phyloP scores from a whole-genome alignment of 2,888 invertebrate genomes.

The Saturnia pavonia region DNA sequence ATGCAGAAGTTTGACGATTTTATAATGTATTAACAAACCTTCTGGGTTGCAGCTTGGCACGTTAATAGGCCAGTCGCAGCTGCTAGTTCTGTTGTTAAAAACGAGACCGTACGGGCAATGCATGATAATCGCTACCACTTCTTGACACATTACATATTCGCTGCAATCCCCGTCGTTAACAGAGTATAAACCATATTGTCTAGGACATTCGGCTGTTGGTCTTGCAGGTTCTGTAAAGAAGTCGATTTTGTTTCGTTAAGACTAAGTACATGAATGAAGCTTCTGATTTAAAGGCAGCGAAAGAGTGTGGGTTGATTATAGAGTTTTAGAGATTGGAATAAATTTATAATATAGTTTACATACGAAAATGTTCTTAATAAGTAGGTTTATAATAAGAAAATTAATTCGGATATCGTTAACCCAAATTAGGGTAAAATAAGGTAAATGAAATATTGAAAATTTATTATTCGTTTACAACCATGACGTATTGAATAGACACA shows the following conservation, averaged over 20 bases:
- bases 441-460: too few relatives aligned
- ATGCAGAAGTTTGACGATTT: too few relatives aligned
- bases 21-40: conserved; percentile 41
- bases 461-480: too few relatives aligned
- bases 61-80: conserved; percentile 63
- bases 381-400: too few relatives aligned
- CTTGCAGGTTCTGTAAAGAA: conserved; percentile 30
- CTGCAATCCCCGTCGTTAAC: conserved; percentile 52
- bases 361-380: too few relatives aligned
- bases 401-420: too few relatives aligned
- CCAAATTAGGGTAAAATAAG: too few relatives aligned
- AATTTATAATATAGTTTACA: too few relatives aligned
- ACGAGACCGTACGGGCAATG: conserved; percentile 58
- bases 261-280: neutral
- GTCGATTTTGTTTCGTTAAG: neutral
- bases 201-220: conserved; percentile 38
- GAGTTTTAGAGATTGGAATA: too few relatives aligned
- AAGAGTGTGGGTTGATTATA: neutral
- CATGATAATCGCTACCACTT: conserved; percentile 53
- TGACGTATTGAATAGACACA: too few relatives aligned
- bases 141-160: conserved; percentile 55
- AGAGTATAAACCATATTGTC: conserved; percentile 51
- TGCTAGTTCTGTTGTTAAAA: conserved; percentile 45
- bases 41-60: conserved; percentile 57
- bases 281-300: neutral